phyloP scores from a whole-genome alignment of 2,888 invertebrate genomes.

The Gibbula magus region DNA sequence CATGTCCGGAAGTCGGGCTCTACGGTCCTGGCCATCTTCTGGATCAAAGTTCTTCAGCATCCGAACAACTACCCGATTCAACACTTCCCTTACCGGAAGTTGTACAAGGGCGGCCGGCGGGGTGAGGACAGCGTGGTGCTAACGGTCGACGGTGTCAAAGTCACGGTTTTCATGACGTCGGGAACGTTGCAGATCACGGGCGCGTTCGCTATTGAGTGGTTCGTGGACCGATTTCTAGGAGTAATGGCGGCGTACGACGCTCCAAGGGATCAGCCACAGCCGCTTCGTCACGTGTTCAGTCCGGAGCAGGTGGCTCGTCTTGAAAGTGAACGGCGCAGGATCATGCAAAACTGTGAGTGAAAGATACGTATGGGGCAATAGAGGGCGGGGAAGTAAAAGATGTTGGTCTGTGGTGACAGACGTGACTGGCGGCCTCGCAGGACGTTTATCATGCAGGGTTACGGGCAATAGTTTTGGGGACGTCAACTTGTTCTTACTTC shows the following conservation, averaged over 20 bases:
- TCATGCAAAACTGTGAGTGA: constrained; percentile 8
- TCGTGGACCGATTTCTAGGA: constrained; percentile 52
- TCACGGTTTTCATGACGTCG: constrained; percentile 60
- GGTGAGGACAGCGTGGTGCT: constrained; percentile 58
- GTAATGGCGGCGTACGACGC: constrained; percentile 60
- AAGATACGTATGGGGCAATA: too few species aligned
- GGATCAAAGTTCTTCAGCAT: constrained; percentile 68
- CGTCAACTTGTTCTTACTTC: too few species aligned
- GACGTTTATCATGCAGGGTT: not conserved
- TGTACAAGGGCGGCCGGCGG: constrained; percentile 50
- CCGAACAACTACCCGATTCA: constrained; percentile 66
- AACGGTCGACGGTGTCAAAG: constrained; percentile 58
- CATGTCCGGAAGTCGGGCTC: constrained; percentile 57
- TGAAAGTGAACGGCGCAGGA: constrained; percentile 31
- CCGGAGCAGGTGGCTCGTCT: constrained; percentile 44
- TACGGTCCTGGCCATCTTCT: constrained; percentile 63
- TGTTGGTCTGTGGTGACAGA: not conserved
- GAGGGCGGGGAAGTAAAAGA: not conserved
- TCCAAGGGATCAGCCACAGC: constrained; percentile 34
- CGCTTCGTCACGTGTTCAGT: constrained; percentile 43
- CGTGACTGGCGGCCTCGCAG: not conserved
- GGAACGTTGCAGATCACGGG: constrained; percentile 64
- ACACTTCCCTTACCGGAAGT: constrained; percentile 58
- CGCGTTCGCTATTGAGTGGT: constrained; percentile 66
- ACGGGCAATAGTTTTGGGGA: too few species aligned